Evolutionary conservation across 2,888 invertebrate species (phyloP), one percentile per base, ranked within the genome.

Genomic region (Phorcus lineatus): DNA sequence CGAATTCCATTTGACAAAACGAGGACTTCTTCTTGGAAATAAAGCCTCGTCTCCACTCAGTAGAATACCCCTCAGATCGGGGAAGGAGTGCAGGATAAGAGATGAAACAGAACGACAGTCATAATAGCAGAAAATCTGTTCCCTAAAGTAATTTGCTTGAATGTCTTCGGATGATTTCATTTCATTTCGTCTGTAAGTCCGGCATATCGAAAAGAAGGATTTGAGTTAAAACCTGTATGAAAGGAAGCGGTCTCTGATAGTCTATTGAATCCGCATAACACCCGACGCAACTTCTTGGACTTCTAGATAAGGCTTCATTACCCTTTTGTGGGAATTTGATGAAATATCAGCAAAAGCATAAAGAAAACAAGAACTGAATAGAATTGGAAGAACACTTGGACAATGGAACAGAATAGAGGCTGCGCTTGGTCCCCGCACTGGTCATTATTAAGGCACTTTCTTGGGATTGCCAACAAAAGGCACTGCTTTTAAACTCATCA

Each of bases 301-400:
- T 54, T 52, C 31, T 77, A 80, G 81, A 79, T 79, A 82, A 80
- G 80, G 82, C 81, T 82, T 84, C 84, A 84, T 84, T 81, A 84
- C 67, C 70, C 81, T 80, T 82, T 84, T 84, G 84, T 84, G 67
- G 66, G 75, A 70, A 70, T 79, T 78, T 83, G 83, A 84, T 84
- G 84, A 84, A 83, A 84, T 80, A 84, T 81, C 84, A 81, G 79
- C 82, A 80, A 78, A 82, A 81, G 81, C 80, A 81, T 80, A 75
- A 28, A 74, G 82, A 81, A 84, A 84, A 82, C 84, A 84, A 82
- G 79, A 78, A 70, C 53, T 81, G 79, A 80, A 84, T 82, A 77
- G 80, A 80, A 7, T 6, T 74, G 57, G 80, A 74, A 79, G 80
- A 57, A 76, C 47, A n/a, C 36, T n/a, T 13, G 57, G 9, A 82